These are phyloP conservation scores for Hippopotamus amphibius DNA, from an alignment of 2,113 vertebrate species.

Conservation along the genomic window DNA sequence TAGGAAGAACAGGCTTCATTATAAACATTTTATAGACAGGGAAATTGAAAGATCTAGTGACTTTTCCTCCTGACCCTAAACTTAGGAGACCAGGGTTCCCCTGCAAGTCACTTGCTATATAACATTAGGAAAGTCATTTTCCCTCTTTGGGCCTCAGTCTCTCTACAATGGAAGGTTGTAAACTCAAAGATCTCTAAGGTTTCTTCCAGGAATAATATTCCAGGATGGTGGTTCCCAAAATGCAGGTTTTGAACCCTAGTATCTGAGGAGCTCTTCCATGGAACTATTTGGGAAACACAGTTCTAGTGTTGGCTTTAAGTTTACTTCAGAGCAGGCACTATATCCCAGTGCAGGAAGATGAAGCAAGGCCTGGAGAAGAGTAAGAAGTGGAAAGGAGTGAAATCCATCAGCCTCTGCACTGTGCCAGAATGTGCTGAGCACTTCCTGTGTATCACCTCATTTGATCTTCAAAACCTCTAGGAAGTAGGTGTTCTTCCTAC, in stretches of 20 bases:
- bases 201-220: not conserved
- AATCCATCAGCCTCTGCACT: no score
- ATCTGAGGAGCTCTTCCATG: not conserved
- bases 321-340: not conserved
- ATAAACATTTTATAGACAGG: not conserved
- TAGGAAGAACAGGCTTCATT: not conserved
- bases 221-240: not conserved
- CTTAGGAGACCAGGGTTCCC: not conserved
- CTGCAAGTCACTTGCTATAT: not conserved
- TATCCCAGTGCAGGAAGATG: not conserved
- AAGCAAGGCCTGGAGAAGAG: not conserved
- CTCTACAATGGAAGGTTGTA: not conserved
- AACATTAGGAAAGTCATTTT: not conserved
- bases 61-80: constrained; percentile 3
- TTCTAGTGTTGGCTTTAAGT: not conserved
- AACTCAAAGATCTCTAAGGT: not conserved
- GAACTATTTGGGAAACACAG: not conserved
- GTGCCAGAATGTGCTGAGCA: not conserved
- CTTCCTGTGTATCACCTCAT: not conserved
- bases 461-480: not conserved
- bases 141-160: not conserved
- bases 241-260: not conserved
- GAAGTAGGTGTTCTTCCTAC: not conserved
- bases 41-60: not conserved
- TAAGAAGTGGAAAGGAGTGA: not conserved